phyloP scores from a whole-genome alignment of 2,888 invertebrate genomes.

The Dioctria linearis region DNA sequence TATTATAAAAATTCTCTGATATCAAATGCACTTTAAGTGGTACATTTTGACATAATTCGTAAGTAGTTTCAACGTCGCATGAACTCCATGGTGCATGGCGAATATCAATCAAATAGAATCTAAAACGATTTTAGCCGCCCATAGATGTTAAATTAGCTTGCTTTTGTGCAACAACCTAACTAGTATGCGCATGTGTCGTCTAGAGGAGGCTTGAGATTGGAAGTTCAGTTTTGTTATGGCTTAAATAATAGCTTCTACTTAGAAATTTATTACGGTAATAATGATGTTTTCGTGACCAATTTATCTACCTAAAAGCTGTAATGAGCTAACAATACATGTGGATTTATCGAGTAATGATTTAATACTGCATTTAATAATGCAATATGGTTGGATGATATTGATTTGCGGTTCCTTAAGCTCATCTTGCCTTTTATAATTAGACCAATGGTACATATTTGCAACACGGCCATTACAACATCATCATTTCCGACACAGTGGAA shows the following conservation, averaged over 20 bases:
- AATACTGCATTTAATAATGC: no score
- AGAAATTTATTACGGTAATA: constrained; percentile 37
- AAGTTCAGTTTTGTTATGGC: constrained; percentile 7
- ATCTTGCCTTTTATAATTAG: no score
- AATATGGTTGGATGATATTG: no score
- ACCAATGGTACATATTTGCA: no score
- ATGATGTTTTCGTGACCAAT: constrained; percentile 42
- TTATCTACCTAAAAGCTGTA: constrained; percentile 32
- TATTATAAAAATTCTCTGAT: background rate
- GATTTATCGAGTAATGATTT: background rate
- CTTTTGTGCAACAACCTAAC: constrained; percentile 5
- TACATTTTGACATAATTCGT: no score
- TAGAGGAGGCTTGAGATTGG: background rate
- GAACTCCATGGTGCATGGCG: background rate
- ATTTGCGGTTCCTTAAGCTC: no score
- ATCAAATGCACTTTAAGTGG: background rate
- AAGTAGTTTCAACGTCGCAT: background rate
- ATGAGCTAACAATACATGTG: constrained; percentile 37
- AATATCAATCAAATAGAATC: background rate
- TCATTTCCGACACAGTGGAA: no score
- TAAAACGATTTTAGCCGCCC: background rate
- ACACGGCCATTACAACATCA: no score
- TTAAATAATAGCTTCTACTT: constrained; percentile 33
- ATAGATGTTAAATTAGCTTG: constrained; percentile 18
- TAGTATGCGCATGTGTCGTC: background rate